Evolutionary conservation across 2,888 invertebrate genomes (phyloP), one percentile per base, ranked within the genome.

Genomic region (Timema podura): DNA sequence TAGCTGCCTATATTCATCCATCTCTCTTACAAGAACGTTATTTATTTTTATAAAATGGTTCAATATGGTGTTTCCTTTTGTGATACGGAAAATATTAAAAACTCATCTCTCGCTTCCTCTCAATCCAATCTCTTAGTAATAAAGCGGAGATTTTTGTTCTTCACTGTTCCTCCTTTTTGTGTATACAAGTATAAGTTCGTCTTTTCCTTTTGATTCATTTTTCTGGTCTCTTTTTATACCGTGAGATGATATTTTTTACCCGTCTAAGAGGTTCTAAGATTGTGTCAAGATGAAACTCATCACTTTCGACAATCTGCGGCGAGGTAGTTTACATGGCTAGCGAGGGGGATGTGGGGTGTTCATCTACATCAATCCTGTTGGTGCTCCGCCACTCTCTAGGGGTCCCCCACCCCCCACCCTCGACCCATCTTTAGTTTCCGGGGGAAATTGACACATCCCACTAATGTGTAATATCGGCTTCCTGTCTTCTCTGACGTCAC

Each of bases 261-360:
- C 11, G 44, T 13, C 64, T 64, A 13, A 64, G 46, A 64, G 13
- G 46, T 45, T 64, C 8, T 5, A 6, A 45, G 44, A 1, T 5
- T 49, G 49, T 48, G 44, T 54, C 67, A 59, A 59, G 68, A 51
- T 68, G 68, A 68, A 57, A 47, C 51, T 68, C 68, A 65, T 65
- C 65, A 68, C 48, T 68, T 68, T 68, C 59, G 48, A 61, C 68
- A 68, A 68, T 68, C 68, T 65, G 48, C 44, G 65, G 49, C 44
- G n/a, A 48, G 65, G 49, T 48, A 48, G 65, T 45, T 65, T 65
- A 48, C 16, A 10, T 44, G 59, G 59, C 16, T 16, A 16, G 59
- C 61, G 61, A 68, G 68, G 57, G 68, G 61, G 68, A 30, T 30
- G 59, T 68, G 48, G 57, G 68, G 57, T 61, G 57, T 68, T 68